A percentile compares a stretch with the other conserved stretches of the same genome.
These are phyloP conservation scores for Squalus acanthias DNA, from an alignment of 2,797 vertebrate genomes.

Conservation along the genomic window DNA sequence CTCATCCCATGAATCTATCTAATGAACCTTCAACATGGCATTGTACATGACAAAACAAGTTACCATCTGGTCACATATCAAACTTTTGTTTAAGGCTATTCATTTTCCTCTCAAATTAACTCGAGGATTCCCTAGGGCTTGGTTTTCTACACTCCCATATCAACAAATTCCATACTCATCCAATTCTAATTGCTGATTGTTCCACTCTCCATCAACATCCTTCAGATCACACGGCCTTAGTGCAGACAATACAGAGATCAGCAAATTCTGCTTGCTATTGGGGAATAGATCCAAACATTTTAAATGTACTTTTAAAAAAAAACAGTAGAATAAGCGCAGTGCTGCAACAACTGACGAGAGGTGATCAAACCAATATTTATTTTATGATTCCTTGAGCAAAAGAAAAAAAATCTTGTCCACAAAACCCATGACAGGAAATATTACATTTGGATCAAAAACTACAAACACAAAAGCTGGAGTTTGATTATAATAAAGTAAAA, in stretches of 20 bases:
- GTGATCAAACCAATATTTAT: conserved; percentile 32
- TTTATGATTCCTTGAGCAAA: conserved; percentile 21
- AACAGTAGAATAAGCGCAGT: not conserved
- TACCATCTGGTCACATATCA: not conserved
- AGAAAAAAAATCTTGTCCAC: conserved; percentile 26
- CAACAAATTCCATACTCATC: not conserved
- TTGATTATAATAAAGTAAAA: conserved; percentile 20
- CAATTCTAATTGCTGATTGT: not conserved
- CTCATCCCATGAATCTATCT: no score
- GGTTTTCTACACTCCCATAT: no score
- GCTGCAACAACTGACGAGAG: not conserved
- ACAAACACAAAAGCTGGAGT: conserved; percentile 21
- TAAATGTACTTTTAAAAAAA: not conserved
- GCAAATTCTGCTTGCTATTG: not conserved
- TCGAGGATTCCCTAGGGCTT: no score
- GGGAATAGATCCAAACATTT: not conserved
- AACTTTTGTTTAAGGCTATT: not conserved
- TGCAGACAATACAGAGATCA: not conserved
- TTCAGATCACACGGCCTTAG: not conserved
- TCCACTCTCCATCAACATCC: not conserved
- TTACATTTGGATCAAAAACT: conserved; percentile 10
- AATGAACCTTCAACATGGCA: no score
- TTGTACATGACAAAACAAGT: not conserved
- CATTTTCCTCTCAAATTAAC: not conserved
- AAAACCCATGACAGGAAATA: conserved; percentile 27